Evolutionary conservation across 2,888 invertebrate genomes (phyloP), one percentile per base, ranked within the genome.

Genomic region (Rhagium mordax): DNA sequence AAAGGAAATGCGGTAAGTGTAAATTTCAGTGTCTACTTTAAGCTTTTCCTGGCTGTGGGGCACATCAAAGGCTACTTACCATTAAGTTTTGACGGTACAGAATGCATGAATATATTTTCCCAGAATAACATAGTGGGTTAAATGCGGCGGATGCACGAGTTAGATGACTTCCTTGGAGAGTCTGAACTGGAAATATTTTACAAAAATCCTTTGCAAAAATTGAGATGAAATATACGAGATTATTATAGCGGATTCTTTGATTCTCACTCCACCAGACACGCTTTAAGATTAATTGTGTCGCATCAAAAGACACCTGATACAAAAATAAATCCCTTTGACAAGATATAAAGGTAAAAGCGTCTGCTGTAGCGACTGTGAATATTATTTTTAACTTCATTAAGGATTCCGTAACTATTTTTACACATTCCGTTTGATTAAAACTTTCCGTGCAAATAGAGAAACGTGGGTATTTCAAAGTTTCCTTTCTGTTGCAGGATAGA

Each of bases 1-100:
- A 93, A 92, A 82, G 93, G 94, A 81, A 92, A 93, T 86, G 91
- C 93, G 90, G 94, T 94, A 89, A 89, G 90, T 85, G 71, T 70
- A 53, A 55, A 51, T 65, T 62, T 20, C n/a, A 29, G 48, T 48
- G 29, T 53, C 29, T 65, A 21, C n/a, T 65, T 29, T 51, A 49
- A 24, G 47, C 49, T 51, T 21, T 29, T 65, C n/a, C 24, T 65
- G 15, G 48, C 49, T 5, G 24, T 29, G 8, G 24, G 3, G 48
- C 21, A 24, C 48, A 49, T 61, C 47, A 61, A 61, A 61, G 61
- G 18, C 29, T 33, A 13, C 33, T 33, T 8, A 33, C 33, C 33
- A 20, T 18, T 20, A 20, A 20, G 8, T 51, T 16, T 16, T 10
- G 16, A 53, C 20, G 53, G 13, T 10, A 53, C 20, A 20, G 18